Conservation (phyloP, 2,113 vertebrate species). For the Haliaeetus leucogaster region DNA sequence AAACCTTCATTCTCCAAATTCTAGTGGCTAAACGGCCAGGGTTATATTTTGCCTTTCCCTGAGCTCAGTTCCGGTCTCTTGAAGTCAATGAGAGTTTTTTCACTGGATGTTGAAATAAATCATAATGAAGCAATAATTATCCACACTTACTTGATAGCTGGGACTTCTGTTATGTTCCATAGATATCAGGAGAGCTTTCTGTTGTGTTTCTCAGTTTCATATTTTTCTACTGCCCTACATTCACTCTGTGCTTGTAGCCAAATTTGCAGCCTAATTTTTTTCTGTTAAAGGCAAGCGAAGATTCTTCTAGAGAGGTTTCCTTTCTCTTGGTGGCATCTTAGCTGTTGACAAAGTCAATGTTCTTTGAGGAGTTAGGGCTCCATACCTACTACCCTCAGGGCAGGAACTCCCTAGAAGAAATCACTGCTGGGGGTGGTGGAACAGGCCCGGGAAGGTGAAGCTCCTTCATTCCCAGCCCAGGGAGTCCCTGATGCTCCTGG, state of each 20-base stretch:
- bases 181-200: neutral
- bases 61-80: neutral
- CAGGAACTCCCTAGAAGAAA: neutral
- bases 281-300: neutral
- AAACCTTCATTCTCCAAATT: neutral
- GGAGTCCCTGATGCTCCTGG: accelerated
- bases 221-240: neutral
- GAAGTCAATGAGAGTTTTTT: neutral
- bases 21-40: neutral
- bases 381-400: neutral
- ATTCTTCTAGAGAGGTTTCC: neutral
- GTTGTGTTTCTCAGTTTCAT: neutral
- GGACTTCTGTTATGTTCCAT: neutral
- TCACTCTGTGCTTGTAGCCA: neutral
- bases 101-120: neutral
- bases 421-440: neutral
- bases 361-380: neutral
- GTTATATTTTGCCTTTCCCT: neutral
- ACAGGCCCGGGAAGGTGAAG: neutral
- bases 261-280: neutral
- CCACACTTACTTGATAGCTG: neutral
- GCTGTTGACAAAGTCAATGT: neutral
- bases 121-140: neutral
- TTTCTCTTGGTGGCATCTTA: neutral
- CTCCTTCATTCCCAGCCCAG: neutral